These are phyloP conservation scores for Ashinkailepas kermadecensis DNA, from an alignment of 2,888 invertebrate species.

Conservation along the genomic window DNA sequence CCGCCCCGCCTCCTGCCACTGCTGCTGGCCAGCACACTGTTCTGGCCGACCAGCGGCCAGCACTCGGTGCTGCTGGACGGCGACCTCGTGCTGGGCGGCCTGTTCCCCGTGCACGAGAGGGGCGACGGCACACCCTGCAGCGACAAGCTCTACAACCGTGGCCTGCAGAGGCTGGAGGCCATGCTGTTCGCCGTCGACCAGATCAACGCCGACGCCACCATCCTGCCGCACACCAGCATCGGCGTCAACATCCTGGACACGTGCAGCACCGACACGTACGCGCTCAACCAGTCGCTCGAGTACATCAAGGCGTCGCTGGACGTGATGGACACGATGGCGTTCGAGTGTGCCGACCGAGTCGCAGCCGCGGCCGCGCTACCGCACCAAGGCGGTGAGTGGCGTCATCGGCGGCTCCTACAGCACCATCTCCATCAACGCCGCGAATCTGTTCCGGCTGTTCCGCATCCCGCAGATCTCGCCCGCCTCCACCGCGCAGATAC, in stretches of 20 bases:
- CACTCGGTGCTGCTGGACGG: constrained; percentile 38
- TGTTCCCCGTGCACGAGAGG: constrained; percentile 51
- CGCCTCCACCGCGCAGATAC: constrained; percentile 61
- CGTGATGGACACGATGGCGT: constrained; percentile 45
- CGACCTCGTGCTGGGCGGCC: constrained; percentile 51
- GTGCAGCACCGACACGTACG: constrained; percentile 52
- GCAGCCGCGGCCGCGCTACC: constrained; percentile 40
- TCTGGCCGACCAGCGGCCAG: constrained; percentile 2
- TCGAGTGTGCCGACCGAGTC: constrained; percentile 48
- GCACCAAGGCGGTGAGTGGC: constrained; percentile 52
- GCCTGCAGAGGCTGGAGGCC: constrained; percentile 52
- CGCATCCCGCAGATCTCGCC: constrained; percentile 63
- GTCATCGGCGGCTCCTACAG: constrained; percentile 61
- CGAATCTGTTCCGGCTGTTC: constrained; percentile 61
- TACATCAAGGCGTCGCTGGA: constrained; percentile 50
- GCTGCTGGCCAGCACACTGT: too few relatives aligned
- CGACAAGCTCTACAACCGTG: constrained; percentile 45
- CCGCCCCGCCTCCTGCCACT: too few relatives aligned
- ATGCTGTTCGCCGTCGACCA: constrained; percentile 53
- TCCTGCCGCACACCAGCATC: constrained; percentile 47
- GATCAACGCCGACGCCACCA: constrained; percentile 46
- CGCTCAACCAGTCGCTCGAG: constrained; percentile 52
- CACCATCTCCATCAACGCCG: constrained; percentile 56
- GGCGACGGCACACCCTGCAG: constrained; percentile 46
- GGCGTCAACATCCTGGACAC: constrained; percentile 51